Percentiles rank a stretch among this genome's conserved stretches.
Conservation (phyloP, 2,888 invertebrate species). For the Eurytoma californica region DNA sequence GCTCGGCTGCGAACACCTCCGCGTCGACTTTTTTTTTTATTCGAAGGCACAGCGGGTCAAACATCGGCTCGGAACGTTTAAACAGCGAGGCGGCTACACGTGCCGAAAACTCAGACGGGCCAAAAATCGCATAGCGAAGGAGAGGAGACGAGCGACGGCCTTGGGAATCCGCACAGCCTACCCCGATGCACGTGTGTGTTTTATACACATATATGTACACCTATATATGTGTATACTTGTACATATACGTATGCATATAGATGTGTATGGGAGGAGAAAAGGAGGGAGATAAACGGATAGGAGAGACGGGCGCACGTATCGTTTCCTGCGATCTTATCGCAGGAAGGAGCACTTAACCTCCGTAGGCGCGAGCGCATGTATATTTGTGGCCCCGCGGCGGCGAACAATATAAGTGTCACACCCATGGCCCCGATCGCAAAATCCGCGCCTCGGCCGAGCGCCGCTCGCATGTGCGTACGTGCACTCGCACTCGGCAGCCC, state of each 20-base stretch:
- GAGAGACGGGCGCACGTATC: slow-evolving; percentile 22
- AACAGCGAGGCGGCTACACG: too few relatives aligned
- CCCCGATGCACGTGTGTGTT: not conserved
- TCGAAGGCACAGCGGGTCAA: too few relatives aligned
- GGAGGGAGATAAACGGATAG: slow-evolving; percentile 4
- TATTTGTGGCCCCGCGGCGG: not conserved
- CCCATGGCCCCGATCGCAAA: slow-evolving; percentile 48
- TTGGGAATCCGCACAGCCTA: slow-evolving; percentile 1
- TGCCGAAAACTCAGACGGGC: too few relatives aligned
- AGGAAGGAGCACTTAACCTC: slow-evolving; percentile 46
- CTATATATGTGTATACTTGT: too few relatives aligned
- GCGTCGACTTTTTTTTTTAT: too few relatives aligned
- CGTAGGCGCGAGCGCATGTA: not conserved
- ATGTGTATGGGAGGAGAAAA: not conserved
- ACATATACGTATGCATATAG: not conserved
- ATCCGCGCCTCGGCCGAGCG: not conserved
- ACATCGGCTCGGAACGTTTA: too few relatives aligned
- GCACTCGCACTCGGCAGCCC: not conserved
- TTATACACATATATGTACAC: not conserved
- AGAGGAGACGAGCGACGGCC: slow-evolving; percentile 12
- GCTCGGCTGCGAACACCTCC: too few relatives aligned
- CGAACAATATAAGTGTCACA: slow-evolving; percentile 41
- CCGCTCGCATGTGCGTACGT: not conserved
- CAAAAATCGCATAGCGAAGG: too few relatives aligned
- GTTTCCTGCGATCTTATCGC: slow-evolving; percentile 51